phyloP scores from a whole-genome alignment of 53 echinoderm and acorn worm species.

The Henricia sp. region DNA sequence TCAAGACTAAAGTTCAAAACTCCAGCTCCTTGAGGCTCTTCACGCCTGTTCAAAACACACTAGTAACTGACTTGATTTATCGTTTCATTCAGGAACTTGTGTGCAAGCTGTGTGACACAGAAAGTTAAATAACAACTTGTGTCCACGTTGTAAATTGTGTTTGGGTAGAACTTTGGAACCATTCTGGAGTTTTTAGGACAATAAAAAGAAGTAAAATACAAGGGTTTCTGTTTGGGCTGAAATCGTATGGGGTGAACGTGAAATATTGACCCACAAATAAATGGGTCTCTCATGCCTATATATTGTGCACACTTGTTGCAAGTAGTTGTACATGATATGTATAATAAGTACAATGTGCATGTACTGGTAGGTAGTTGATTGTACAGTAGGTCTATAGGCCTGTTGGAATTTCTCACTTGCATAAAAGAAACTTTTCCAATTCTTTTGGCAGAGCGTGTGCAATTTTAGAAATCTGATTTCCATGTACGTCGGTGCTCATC shows the following conservation, averaged over 20 bases:
- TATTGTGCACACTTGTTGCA: no score
- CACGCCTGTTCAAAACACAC: conserved; percentile 28
- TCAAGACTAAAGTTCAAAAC: conserved; percentile 24
- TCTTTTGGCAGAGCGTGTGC: no score
- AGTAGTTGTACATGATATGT: no score
- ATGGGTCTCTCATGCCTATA: no score
- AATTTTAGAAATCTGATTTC: no score
- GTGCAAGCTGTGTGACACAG: not conserved
- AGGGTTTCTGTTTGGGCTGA: conserved; percentile 10
- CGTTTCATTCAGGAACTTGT: not conserved
- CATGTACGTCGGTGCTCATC: no score
- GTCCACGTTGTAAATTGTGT: conserved; percentile 30
- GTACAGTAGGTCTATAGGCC: no score
- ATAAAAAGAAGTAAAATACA: not conserved
- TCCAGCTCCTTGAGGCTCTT: conserved; percentile 6
- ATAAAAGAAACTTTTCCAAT: no score
- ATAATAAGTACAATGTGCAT: no score
- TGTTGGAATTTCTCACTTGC: no score
- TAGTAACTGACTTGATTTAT: conserved; percentile 30
- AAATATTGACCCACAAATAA: no score
- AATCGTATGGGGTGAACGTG: not conserved
- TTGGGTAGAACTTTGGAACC: conserved; percentile 48
- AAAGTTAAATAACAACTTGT: conserved; percentile 14
- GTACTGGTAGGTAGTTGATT: no score
- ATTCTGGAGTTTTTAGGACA: conserved; percentile 4